phyloP scores from a whole-genome alignment of 2,113 vertebrate genomes.

The Ctenodactylus gundi region DNA sequence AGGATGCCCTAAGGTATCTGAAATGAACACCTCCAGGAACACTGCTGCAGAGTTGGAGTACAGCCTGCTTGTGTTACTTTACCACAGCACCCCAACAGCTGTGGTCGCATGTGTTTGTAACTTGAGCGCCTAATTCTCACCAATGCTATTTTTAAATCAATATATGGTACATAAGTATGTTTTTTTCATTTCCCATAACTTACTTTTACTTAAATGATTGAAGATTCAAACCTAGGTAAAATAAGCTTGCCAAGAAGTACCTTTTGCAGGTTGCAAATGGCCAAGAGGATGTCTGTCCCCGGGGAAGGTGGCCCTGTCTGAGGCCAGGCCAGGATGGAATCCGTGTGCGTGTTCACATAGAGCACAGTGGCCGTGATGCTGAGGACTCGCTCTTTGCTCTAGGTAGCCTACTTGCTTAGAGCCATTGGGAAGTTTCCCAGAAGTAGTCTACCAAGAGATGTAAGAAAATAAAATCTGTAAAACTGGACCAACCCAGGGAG shows the following conservation, averaged over 20 bases:
- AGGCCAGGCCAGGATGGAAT: not conserved
- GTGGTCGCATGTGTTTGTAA: not conserved
- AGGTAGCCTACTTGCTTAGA: not conserved
- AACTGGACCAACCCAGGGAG: not conserved
- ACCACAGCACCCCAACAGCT: not conserved
- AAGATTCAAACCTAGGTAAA: not conserved
- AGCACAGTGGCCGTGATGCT: rapidly evolving
- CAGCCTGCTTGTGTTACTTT: not conserved
- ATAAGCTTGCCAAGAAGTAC: not conserved
- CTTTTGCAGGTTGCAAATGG: not conserved
- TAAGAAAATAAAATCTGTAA: not conserved
- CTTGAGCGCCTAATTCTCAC: not conserved
- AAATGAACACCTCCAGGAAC: not conserved
- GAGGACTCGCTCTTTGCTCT: not conserved
- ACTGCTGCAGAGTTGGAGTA: not conserved
- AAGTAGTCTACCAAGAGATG: not conserved
- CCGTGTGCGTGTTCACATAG: not conserved
- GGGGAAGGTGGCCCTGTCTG: rapidly evolving
- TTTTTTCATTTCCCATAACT: not conserved
- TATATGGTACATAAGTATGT: not conserved
- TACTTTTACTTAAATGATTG: not conserved
- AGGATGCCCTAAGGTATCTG: not conserved
- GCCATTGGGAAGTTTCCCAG: not conserved
- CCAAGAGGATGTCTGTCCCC: not conserved
- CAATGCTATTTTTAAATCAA: not conserved